Evolutionary conservation across 1,140 invertebrate genomes (phyloP).

Genomic region (Argopecten irradians): DNA sequence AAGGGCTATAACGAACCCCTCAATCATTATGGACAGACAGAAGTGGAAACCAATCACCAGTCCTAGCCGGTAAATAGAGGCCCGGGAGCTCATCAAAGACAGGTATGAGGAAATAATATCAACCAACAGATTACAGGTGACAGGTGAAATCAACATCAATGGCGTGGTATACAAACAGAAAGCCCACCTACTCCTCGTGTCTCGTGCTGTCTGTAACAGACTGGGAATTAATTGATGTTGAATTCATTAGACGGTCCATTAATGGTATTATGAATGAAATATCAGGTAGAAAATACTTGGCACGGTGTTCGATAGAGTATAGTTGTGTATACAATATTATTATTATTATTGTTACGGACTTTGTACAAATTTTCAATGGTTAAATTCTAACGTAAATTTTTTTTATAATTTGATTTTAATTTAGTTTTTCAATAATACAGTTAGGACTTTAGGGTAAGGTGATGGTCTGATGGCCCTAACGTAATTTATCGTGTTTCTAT

Average conservation of each 20-base stretch:
- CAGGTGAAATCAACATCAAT: background rate
- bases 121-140: background rate
- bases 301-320: too few species aligned
- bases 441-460: too few species aligned
- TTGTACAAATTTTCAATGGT: too few species aligned
- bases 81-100: background rate
- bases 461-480: too few species aligned
- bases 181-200: background rate
- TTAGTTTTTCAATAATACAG: too few species aligned
- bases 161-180: background rate
- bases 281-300: too few species aligned
- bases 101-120: background rate
- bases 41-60: slow-evolving; percentile 16
- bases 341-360: too few species aligned
- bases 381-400: too few species aligned
- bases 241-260: background rate
- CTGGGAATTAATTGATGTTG: background rate
- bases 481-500: too few species aligned
- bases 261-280: too few species aligned
- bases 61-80: background rate
- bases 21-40: background rate
- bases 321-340: too few species aligned
- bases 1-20: slow-evolving; percentile 12
- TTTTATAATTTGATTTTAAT: too few species aligned
- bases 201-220: background rate